A percentile compares a stretch with the other conserved stretches of the same genome.
Conservation (phyloP, 2,113 vertebrate species). For the Melozone crissalis region DNA sequence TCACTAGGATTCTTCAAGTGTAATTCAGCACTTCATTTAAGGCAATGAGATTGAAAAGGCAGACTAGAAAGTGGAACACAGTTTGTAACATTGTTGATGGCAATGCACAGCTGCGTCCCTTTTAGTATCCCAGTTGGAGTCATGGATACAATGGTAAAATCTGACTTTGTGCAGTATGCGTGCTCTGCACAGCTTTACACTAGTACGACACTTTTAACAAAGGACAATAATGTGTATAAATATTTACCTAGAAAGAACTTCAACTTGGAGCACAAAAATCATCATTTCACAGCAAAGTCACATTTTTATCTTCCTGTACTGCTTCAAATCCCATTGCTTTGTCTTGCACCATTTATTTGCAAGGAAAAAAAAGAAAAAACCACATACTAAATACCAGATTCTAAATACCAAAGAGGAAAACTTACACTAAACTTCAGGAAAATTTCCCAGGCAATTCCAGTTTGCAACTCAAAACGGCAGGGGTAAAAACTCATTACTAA, state of each 20-base stretch:
- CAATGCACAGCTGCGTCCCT: background rate
- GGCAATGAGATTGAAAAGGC: background rate
- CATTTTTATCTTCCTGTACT: background rate
- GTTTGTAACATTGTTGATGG: background rate
- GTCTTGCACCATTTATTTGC: background rate
- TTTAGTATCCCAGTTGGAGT: background rate
- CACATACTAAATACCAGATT: background rate
- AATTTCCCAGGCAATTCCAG: background rate
- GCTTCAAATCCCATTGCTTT: background rate
- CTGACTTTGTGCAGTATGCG: background rate
- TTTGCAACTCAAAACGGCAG: background rate
- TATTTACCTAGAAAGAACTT: background rate
- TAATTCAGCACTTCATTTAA: background rate
- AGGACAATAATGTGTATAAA: background rate
- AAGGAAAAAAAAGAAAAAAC: background rate
- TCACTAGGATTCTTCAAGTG: background rate
- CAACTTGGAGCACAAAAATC: background rate
- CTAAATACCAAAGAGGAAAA: background rate
- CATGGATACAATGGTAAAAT: background rate
- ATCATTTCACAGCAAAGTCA: background rate
- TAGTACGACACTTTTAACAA: background rate
- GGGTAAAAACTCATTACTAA: background rate
- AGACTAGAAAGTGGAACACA: background rate
- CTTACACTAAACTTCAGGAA: background rate
- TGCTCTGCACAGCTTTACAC: background rate